Conservation (phyloP, 2,113 vertebrate species). For the Scatophagus argus region DNA sequence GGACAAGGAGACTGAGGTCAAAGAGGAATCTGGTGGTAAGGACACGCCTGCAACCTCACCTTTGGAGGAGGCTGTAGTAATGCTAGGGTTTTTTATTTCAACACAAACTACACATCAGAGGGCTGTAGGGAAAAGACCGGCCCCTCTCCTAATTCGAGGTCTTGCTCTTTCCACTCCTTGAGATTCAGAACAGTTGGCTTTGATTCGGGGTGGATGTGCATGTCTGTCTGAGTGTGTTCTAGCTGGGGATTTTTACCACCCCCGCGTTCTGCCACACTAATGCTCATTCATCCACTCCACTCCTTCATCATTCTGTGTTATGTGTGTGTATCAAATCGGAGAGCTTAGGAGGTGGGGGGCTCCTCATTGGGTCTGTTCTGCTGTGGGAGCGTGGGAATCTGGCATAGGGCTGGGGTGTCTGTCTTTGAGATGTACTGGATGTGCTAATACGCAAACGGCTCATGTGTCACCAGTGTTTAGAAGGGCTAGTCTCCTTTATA, state of each 20-base stretch:
- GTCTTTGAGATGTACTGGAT: background rate
- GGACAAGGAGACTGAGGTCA: constrained; percentile 91
- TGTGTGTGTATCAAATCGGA: constrained; percentile 15
- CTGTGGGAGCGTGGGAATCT: constrained; percentile 66
- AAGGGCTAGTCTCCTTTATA: too few species aligned
- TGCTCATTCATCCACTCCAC: constrained; percentile 67
- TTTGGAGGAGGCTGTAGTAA: background rate
- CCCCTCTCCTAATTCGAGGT: constrained; percentile 39
- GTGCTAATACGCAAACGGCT: background rate
- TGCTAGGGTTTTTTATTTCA: background rate
- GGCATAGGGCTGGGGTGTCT: background rate
- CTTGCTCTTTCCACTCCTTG: constrained; percentile 42
- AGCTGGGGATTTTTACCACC: constrained; percentile 71
- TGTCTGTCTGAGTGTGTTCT: constrained; percentile 40
- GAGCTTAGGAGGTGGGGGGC: constrained; percentile 8
- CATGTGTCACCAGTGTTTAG: background rate
- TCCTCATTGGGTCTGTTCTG: constrained; percentile 31
- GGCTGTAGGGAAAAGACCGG: background rate
- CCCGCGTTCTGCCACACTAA: constrained; percentile 69
- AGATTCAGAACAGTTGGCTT: constrained; percentile 38
- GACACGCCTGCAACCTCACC: background rate
- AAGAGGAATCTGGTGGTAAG: constrained; percentile 88
- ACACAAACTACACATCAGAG: background rate
- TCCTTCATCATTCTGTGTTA: constrained; percentile 44
- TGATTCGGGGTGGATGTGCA: constrained; percentile 34